Conservation (phyloP, 2,113 vertebrate genomes). For the Calyptommatus sinebrachiatus region DNA sequence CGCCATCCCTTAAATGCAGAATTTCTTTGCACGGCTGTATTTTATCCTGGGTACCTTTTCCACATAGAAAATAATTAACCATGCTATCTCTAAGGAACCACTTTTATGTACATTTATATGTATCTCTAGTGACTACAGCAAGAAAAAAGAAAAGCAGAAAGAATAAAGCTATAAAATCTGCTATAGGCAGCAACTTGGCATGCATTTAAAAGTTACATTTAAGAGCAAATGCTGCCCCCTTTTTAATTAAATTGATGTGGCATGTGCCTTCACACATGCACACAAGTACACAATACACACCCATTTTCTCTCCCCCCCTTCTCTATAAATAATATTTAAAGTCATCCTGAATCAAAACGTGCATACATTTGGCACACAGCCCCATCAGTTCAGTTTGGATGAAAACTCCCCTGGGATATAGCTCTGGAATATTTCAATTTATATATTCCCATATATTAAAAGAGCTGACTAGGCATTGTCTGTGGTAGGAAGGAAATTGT, state of each 20-base stretch:
- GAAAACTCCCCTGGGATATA: constrained; percentile 6
- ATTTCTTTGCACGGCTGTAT: constrained; percentile 13
- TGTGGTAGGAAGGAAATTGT: too few species aligned
- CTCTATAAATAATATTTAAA: constrained; percentile 28
- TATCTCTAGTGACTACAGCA: constrained; percentile 19
- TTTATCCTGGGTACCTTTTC: rapidly evolving
- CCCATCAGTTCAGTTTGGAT: background rate
- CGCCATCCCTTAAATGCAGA: background rate
- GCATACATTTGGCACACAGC: constrained; percentile 16
- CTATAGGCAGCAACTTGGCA: constrained; percentile 42
- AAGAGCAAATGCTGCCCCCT: constrained; percentile 48
- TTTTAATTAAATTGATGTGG: constrained; percentile 53
- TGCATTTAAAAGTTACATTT: constrained; percentile 42
- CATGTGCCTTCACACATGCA: too few species aligned
- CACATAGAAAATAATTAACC: constrained; percentile 19
- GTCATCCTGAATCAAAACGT: constrained; percentile 50
- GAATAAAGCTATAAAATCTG: constrained; percentile 59
- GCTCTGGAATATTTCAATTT: background rate
- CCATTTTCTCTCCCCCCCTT: too few species aligned
- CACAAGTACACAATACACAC: too few species aligned
- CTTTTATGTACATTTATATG: background rate
- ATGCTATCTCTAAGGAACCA: constrained; percentile 8
- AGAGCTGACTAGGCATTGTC: too few species aligned
- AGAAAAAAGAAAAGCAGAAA: background rate
- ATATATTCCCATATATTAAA: too few species aligned